Conservation (phyloP, 2,888 invertebrate species). For the Catocala fraxini region DNA sequence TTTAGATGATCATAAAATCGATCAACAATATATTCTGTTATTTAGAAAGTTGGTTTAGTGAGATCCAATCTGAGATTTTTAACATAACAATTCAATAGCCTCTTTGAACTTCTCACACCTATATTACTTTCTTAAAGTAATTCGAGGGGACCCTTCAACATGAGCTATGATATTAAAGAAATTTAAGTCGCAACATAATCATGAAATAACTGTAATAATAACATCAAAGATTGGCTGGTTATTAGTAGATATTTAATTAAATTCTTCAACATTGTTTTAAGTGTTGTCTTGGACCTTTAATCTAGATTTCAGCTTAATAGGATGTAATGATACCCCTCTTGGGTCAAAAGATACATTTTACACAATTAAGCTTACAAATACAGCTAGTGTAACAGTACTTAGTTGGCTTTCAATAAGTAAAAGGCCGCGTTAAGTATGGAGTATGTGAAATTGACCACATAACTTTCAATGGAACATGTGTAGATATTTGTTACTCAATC, state of each 20-base stretch:
- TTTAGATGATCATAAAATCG: no score
- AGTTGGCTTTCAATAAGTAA: neutral
- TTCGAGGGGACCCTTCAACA: slow-evolving; percentile 14
- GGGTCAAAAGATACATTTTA: slow-evolving; percentile 27
- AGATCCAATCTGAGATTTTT: no score
- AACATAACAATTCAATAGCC: no score
- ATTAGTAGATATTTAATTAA: slow-evolving; percentile 55
- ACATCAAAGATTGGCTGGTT: slow-evolving; percentile 44
- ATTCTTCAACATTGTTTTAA: slow-evolving; percentile 52
- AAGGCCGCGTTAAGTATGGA: neutral
- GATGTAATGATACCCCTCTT: slow-evolving; percentile 36
- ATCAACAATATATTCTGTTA: no score
- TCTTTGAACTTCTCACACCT: no score
- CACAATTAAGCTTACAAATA: slow-evolving; percentile 24
- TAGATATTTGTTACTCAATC: no score
- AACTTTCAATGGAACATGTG: no score
- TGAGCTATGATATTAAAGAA: slow-evolving; percentile 31
- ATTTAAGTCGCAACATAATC: slow-evolving; percentile 36
- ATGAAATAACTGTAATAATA: slow-evolving; percentile 36
- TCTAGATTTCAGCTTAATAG: slow-evolving; percentile 57
- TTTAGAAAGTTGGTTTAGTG: no score
- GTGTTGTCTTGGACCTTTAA: slow-evolving; percentile 55
- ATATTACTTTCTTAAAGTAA: no score
- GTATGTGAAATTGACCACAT: no score
- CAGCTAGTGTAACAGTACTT: neutral